These are phyloP conservation scores for Himalopsyche phryganea DNA, from an alignment of 1,140 invertebrate genomes.

Conservation along the genomic window DNA sequence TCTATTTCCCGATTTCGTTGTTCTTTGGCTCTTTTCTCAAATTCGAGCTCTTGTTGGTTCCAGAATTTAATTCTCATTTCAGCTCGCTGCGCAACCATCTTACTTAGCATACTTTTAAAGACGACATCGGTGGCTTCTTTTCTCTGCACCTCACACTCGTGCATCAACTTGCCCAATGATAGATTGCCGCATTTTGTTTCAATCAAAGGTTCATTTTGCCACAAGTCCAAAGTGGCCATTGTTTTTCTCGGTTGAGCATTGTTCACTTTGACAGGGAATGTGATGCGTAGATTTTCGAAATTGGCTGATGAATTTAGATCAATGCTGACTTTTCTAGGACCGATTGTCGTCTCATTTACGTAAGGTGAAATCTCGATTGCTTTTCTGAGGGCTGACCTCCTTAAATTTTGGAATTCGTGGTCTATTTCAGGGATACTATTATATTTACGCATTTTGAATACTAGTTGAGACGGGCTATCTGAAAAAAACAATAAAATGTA, in stretches of 20 bases:
- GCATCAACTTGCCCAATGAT: constrained; percentile 42
- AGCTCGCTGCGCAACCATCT: constrained; percentile 41
- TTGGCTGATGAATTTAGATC: neutral
- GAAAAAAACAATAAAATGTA: no score
- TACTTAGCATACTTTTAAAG: constrained; percentile 42
- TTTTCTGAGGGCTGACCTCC: constrained; percentile 48
- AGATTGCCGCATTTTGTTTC: constrained; percentile 36
- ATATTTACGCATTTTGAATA: constrained; percentile 13
- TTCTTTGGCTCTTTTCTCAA: constrained; percentile 40
- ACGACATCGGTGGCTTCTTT: constrained; percentile 39
- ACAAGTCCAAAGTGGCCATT: constrained; percentile 31
- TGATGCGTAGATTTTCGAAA: neutral
- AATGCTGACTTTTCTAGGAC: constrained; percentile 33
- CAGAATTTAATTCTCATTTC: constrained; percentile 42
- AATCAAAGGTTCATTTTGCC: constrained; percentile 40
- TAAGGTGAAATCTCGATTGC: constrained; percentile 49
- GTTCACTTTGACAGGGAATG: no score
- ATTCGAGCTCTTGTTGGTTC: constrained; percentile 45
- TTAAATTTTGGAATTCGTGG: constrained; percentile 33
- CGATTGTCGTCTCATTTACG: constrained; percentile 49
- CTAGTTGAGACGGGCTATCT: neutral
- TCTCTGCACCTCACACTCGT: constrained; percentile 42
- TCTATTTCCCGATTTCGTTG: constrained; percentile 41
- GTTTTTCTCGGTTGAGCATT: constrained; percentile 15
- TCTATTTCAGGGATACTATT: constrained; percentile 11